Evolutionary conservation across 1,140 invertebrate species (phyloP).

Genomic region (Drosophila obscura): DNA sequence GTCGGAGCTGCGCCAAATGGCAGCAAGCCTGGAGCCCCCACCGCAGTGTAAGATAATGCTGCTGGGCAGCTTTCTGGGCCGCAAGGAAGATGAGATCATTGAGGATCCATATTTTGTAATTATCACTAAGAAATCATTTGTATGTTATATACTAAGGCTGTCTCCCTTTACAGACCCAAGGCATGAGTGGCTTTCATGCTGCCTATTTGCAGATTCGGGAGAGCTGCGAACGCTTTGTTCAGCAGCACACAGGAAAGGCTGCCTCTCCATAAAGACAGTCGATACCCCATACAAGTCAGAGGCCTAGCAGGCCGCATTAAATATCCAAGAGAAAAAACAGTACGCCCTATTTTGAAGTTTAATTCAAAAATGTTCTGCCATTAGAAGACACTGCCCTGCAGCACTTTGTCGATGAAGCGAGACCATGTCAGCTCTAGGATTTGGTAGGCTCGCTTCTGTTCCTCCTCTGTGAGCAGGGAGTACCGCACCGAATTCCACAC

Average conservation of each 20-base stretch:
- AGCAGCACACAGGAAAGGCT: conserved; percentile 13
- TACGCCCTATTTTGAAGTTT: conserved; percentile 3
- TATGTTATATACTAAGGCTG: background rate
- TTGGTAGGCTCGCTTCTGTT: conserved; percentile 49
- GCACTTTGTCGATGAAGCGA: conserved; percentile 64
- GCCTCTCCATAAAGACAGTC: too few species aligned
- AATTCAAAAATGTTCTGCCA: background rate
- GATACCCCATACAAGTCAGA: too few species aligned
- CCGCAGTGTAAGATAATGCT: conserved; percentile 89
- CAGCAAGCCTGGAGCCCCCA: conserved; percentile 83
- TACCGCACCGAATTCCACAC: conserved; percentile 88
- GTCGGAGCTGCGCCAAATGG: conserved; percentile 86
- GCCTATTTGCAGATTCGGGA: conserved; percentile 63
- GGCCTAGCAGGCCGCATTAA: too few species aligned
- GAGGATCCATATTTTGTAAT: conserved; percentile 94
- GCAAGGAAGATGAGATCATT: conserved; percentile 89
- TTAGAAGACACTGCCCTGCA: conserved; percentile 63
- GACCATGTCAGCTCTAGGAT: conserved; percentile 63
- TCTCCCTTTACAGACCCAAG: conserved; percentile 44
- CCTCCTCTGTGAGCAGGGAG: conserved; percentile 51
- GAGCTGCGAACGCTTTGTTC: conserved; percentile 65
- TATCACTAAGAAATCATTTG: too few species aligned
- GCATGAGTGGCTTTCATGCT: conserved; percentile 61
- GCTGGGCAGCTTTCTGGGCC: conserved; percentile 91
- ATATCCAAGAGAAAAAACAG: background rate